A percentile compares a stretch with the other conserved stretches of the same genome.
Evolutionary conservation across 2,113 vertebrate species (phyloP).

Genomic region (Bubo scandiacus): DNA sequence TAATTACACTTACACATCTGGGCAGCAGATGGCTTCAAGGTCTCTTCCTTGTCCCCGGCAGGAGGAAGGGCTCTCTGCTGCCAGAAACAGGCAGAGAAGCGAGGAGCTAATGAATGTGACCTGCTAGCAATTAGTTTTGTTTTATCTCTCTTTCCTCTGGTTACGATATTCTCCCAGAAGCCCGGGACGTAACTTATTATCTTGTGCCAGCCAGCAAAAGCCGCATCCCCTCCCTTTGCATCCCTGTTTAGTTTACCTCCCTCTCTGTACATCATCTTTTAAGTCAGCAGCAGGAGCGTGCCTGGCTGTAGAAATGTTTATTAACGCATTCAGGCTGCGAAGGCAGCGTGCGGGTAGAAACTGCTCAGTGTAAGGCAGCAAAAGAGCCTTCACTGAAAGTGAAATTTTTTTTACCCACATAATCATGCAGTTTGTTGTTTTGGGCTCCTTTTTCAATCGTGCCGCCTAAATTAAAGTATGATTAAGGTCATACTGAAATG

Average conservation of each 20-base stretch:
- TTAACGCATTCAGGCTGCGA: neutral
- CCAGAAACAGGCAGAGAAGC: neutral
- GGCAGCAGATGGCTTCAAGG: slow-evolving; percentile 62
- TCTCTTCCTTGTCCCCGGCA: neutral
- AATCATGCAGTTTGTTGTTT: neutral
- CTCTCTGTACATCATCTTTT: neutral
- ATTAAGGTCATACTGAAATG: neutral
- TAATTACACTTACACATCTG: slow-evolving; percentile 54
- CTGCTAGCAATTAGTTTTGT: neutral
- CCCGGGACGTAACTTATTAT: neutral
- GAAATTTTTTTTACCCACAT: rapidly evolving
- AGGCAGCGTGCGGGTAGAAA: neutral
- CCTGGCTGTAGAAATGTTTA: neutral
- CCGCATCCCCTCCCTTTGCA: neutral
- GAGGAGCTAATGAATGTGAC: neutral
- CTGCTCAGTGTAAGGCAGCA: neutral
- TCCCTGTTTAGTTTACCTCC: neutral
- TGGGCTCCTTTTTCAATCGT: neutral
- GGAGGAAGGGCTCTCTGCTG: neutral
- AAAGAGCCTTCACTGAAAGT: neutral
- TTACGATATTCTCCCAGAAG: neutral
- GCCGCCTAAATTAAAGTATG: neutral
- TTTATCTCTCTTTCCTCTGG: neutral
- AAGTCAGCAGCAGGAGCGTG: rapidly evolving
- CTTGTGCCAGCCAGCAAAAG: neutral